phyloP scores from a whole-genome alignment of 1,140 invertebrate species.

The Caenorhabditis latens region DNA sequence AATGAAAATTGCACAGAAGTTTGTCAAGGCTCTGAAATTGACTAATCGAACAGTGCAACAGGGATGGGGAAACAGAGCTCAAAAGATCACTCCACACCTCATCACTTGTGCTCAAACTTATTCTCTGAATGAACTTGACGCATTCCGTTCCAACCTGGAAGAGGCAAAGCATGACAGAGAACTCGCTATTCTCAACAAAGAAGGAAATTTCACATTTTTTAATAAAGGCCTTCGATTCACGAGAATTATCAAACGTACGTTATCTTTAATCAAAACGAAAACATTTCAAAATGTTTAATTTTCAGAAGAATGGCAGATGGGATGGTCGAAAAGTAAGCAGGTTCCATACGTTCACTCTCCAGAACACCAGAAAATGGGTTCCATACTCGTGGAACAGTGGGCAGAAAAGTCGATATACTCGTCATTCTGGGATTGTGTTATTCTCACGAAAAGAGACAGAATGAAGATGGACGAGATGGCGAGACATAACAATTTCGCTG shows the following conservation, averaged over 20 bases:
- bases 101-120: background rate
- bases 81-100: background rate
- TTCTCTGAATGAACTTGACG: background rate
- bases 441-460: slow-evolving; percentile 4
- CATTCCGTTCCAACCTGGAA: background rate
- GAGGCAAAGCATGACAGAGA: background rate
- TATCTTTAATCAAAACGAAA: background rate
- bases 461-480: background rate
- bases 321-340: slow-evolving; percentile 34
- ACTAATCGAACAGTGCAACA: background rate
- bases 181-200: background rate
- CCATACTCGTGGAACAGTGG: slow-evolving; percentile 29
- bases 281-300: background rate
- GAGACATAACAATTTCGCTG: background rate
- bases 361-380: background rate
- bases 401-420: background rate
- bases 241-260: slow-evolving; percentile 50
- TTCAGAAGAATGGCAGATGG: slow-evolving; percentile 54
- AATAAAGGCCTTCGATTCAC: background rate
- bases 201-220: background rate
- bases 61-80: slow-evolving; percentile 8
- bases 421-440: slow-evolving; percentile 56
- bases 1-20: slow-evolving; percentile 66
- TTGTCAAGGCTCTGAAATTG: slow-evolving; percentile 57
- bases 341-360: background rate